Evolutionary conservation across 1,140 invertebrate genomes (phyloP), one percentile per base, ranked within the genome.

Genomic region (Melanaphis sacchari): DNA sequence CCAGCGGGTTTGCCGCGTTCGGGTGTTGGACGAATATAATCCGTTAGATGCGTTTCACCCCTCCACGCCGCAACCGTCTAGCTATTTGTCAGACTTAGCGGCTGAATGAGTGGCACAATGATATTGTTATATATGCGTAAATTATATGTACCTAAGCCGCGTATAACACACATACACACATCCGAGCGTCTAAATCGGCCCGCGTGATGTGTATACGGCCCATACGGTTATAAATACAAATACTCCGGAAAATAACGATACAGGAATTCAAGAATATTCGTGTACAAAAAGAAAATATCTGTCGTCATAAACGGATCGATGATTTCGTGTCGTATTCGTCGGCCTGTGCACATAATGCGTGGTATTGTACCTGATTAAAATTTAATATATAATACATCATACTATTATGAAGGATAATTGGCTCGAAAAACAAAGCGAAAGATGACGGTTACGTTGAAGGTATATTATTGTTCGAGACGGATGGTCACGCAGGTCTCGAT

Each of bases 91-190:
- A 82, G 81, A 40, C 38, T 38, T 81, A 36, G 38, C 21, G 76
- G 38, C 36, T 5, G 36, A 82, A 38, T n/a, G 59, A 76, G 59
- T 76, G 59, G 59, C 59, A 76, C 59, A 76, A 76, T 36, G 59
- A 76, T 76, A 76, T 66, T 76, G 59, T 66, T n/a, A 76, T n/a
- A 76, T 76, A n/a, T n/a, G 59, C 59, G 31, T 76, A 76, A 76
- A 76, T 76, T 76, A 76, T 76, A 18, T 76, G 59, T 76, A n/a
- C 31, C n/a, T 76, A 76, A 76, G 59, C 59, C 59, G 59, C 3
- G 59, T 15, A 66, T 66, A 31, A 66, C 31, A 31, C 59, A 9
- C 7, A n/a, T 31, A n/a, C 59, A 4, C 31, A 31, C 31, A 31
- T 24, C 6, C 52, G 31, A 6, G 43, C 43, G 18, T 15, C 2